phyloP scores from a whole-genome alignment of 2,797 vertebrate genomes.

The Dipus sagitta region DNA sequence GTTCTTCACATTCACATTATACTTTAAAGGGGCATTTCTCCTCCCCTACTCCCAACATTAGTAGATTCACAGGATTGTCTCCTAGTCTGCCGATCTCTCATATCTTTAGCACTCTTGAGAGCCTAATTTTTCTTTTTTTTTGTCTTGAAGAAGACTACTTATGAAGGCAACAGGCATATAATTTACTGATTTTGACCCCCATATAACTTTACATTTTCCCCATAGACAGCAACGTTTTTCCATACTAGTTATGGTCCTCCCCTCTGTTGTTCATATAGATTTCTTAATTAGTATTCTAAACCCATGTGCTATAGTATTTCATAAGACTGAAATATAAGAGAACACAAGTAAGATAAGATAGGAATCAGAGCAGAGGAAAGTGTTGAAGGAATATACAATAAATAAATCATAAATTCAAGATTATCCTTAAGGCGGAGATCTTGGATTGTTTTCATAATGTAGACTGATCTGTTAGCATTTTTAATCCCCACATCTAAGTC shows the following conservation, averaged over 20 bases:
- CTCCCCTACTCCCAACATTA: background rate
- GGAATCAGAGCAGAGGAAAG: background rate
- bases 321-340: background rate
- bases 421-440: background rate
- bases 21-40: background rate
- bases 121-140: background rate
- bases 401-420: constrained; percentile 43
- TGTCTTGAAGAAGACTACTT: background rate
- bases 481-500: background rate
- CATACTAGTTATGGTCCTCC: background rate
- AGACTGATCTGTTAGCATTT: background rate
- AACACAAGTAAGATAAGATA: background rate
- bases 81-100: background rate
- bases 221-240: background rate
- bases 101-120: background rate
- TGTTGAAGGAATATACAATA: background rate
- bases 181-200: background rate
- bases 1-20: constrained; percentile 1
- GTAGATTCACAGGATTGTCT: background rate
- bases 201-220: background rate
- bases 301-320: background rate
- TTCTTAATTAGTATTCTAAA: constrained; percentile 38
- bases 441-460: background rate
- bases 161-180: constrained; percentile 3
- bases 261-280: background rate